These are phyloP conservation scores for Delphinapterus leucas DNA, from an alignment of 2,113 vertebrate genomes.

Conservation along the genomic window DNA sequence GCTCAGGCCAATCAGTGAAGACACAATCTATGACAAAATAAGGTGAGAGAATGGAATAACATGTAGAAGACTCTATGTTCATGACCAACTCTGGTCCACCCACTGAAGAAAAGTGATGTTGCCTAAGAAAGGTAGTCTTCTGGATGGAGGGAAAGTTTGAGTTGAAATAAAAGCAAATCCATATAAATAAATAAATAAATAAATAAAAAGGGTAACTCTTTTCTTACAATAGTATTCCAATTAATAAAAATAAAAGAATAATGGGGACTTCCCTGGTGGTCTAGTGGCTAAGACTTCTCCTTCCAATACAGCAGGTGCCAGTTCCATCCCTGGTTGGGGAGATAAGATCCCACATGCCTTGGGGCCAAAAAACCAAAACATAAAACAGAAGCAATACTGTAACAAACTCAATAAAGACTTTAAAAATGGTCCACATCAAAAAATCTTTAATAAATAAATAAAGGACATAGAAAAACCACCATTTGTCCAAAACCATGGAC, in stretches of 20 bases:
- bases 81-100: not conserved
- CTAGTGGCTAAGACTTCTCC: too few species aligned
- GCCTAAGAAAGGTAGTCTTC: not conserved
- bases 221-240: not conserved
- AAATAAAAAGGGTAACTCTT: not conserved
- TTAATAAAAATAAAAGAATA: not conserved
- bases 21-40: not conserved
- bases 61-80: not conserved
- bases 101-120: not conserved
- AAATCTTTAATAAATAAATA: too few species aligned
- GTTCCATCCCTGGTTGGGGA: too few species aligned
- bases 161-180: not conserved
- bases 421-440: too few species aligned
- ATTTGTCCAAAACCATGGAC: not conserved
- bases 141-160: not conserved
- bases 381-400: too few species aligned
- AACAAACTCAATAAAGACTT: too few species aligned
- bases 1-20: not conserved
- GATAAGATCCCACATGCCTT: too few species aligned
- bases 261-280: not conserved
- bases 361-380: too few species aligned
- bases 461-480: not conserved
- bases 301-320: too few species aligned
- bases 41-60: not conserved
- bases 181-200: not conserved